Evolutionary conservation across 2,888 invertebrate species (phyloP).

Genomic region (Lissonota sp.): DNA sequence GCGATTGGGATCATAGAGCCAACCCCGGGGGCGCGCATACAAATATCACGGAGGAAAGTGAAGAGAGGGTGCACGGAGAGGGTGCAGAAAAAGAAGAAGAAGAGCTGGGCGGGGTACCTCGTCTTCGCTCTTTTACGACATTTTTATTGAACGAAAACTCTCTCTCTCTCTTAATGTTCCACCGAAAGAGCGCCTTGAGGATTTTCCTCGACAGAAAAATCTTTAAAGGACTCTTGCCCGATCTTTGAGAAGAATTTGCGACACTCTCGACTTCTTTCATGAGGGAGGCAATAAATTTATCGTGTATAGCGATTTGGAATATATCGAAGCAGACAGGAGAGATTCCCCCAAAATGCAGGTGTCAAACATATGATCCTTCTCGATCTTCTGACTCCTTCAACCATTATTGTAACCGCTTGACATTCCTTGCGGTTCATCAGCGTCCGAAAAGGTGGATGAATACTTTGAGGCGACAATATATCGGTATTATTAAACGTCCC

Average conservation of each 20-base stretch:
- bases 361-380: no score
- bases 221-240: conserved; percentile 26
- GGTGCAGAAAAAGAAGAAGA: conserved; percentile 19
- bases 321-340: background rate
- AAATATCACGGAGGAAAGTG: conserved; percentile 55
- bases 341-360: background rate
- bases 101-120: conserved; percentile 43
- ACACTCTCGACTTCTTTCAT: conserved; percentile 28
- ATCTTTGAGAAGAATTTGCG: conserved; percentile 31
- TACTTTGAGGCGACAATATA: no score
- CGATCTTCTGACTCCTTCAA: no score
- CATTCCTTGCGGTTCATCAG: no score
- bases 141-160: conserved; percentile 66
- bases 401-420: no score
- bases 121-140: conserved; percentile 65
- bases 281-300: conserved; percentile 11
- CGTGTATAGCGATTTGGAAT: conserved; percentile 2
- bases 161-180: conserved; percentile 7
- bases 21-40: conserved; percentile 52
- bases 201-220: conserved; percentile 22
- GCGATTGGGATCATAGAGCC: conserved; percentile 67
- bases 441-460: no score
- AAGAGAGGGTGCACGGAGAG: conserved; percentile 58
- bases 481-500: background rate
- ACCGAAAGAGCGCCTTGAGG: conserved; percentile 4